Percentiles rank a stretch among this genome's conserved stretches.
Evolutionary conservation across 2,113 vertebrate genomes (phyloP).

Genomic region (Malurus elegans): DNA sequence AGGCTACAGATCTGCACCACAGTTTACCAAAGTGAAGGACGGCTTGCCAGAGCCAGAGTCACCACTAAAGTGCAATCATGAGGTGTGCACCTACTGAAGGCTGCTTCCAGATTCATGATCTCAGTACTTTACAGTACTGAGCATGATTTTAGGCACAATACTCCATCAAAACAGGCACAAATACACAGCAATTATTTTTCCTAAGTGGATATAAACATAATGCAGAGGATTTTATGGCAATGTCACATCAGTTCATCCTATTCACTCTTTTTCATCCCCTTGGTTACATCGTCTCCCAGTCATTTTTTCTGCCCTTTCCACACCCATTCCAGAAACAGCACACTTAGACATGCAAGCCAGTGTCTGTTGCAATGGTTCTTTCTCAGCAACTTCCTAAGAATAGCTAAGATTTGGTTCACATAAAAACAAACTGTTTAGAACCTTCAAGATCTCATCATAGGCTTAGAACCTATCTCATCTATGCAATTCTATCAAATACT

Average conservation of each 20-base stretch:
- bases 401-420: not conserved
- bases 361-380: not conserved
- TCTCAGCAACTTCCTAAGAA: not conserved
- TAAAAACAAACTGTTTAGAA: not conserved
- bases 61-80: rapidly evolving
- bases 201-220: not conserved
- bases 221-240: not conserved
- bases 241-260: not conserved
- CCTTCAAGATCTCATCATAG: not conserved
- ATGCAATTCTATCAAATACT: not conserved
- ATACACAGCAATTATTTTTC: not conserved
- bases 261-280: not conserved
- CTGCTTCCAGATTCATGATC: not conserved
- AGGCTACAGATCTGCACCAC: not conserved
- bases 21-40: not conserved
- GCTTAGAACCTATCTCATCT: not conserved
- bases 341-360: not conserved
- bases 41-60: not conserved
- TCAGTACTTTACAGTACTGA: not conserved
- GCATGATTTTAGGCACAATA: not conserved
- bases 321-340: not conserved
- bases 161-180: not conserved
- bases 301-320: not conserved
- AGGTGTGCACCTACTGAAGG: not conserved
- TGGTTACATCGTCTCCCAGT: not conserved